phyloP scores from a whole-genome alignment of 2,888 invertebrate species.

The Mimachlamys varia region DNA sequence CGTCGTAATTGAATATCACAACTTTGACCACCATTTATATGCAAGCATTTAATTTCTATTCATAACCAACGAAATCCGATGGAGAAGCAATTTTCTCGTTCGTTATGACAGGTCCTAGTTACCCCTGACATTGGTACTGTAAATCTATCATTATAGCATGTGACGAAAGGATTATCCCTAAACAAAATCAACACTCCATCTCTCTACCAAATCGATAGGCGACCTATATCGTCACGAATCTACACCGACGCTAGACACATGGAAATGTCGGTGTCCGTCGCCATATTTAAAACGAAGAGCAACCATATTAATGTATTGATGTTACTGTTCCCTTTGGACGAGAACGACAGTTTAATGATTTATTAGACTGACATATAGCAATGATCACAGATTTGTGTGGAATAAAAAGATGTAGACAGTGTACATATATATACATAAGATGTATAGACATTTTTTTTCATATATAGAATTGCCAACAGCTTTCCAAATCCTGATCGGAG shows the following conservation, averaged over 20 bases:
- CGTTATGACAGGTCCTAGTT: neutral
- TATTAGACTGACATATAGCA: neutral
- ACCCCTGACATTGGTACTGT: neutral
- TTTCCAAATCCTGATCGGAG: neutral
- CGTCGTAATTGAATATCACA: neutral
- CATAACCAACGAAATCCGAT: neutral
- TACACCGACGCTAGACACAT: neutral
- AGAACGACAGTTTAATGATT: neutral
- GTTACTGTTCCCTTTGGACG: neutral
- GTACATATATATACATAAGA: neutral
- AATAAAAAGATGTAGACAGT: neutral
- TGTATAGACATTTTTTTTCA: neutral
- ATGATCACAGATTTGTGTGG: neutral
- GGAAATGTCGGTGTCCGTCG: neutral
- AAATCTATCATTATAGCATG: neutral
- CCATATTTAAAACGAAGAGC: slow-evolving; percentile 25
- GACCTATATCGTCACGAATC: slow-evolving; percentile 19
- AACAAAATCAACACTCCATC: slow-evolving; percentile 20
- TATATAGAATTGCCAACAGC: neutral
- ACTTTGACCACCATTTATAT: neutral
- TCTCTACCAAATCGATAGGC: neutral
- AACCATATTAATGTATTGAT: neutral
- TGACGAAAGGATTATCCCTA: neutral
- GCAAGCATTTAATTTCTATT: neutral
- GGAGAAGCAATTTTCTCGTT: neutral